A percentile compares a stretch with the other conserved stretches of the same genome.
Evolutionary conservation across 2,113 vertebrate species (phyloP).

Genomic region (Nothocercus julius): DNA sequence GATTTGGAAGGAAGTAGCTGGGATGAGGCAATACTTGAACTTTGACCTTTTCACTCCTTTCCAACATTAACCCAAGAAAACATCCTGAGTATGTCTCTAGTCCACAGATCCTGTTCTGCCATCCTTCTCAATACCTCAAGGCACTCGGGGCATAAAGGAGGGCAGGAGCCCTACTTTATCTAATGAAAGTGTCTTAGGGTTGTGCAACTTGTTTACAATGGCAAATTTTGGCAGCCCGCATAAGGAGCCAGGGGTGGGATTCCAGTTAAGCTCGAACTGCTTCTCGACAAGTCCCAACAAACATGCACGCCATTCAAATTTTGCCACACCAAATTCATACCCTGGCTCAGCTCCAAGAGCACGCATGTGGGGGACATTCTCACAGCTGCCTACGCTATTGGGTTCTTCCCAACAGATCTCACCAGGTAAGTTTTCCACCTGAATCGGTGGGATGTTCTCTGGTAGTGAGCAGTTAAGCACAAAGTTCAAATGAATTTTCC

Average conservation of each 20-base stretch:
- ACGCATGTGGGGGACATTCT: not conserved
- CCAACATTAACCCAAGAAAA: not conserved
- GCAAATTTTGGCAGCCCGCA: not conserved
- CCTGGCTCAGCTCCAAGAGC: not conserved
- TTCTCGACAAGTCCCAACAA: conserved; percentile 6
- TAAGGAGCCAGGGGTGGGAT: not conserved
- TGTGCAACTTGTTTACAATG: not conserved
- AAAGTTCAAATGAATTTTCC: not conserved
- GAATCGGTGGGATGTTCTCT: not conserved
- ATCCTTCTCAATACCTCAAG: not conserved
- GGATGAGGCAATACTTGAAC: not conserved
- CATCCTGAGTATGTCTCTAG: rapidly evolving
- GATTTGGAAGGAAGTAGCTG: not conserved
- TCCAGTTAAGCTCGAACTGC: not conserved
- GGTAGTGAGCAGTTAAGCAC: not conserved
- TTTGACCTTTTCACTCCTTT: not conserved
- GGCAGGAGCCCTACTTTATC: not conserved
- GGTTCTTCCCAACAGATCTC: not conserved
- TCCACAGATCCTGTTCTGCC: not conserved
- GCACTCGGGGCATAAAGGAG: not conserved
- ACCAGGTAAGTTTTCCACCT: rapidly evolving
- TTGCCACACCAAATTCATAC: rapidly evolving
- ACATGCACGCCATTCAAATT: not conserved
- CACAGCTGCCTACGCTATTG: rapidly evolving
- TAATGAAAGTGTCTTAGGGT: not conserved